Evolutionary conservation across 2,113 vertebrate species (phyloP), one percentile per base, ranked within the genome.

Genomic region (Dipodomys ordii): DNA sequence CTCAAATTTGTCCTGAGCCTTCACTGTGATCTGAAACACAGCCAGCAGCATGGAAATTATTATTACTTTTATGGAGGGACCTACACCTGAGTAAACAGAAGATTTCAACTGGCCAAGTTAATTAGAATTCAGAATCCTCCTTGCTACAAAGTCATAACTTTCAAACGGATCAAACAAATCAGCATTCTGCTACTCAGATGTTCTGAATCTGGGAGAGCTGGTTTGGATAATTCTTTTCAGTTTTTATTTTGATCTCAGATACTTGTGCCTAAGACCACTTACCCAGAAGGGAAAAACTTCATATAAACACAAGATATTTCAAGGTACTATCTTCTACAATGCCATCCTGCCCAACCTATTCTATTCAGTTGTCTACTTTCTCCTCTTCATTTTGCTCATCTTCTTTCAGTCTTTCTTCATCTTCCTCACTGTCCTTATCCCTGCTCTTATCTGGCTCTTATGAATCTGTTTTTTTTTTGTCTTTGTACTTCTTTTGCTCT

Each of bases 371-470:
- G 93, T 98, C 98, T 84, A 98, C 98, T 78, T 99, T 99, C 64
- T 99, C 99, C 53, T 99, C 99, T 2, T 99, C 99, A 1, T 99
- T 99, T 11, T 98, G 98, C 74, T 99, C 99, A 74, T 99, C 99
- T 71, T 99, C 99, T 95, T 99, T 99, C 87, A 98, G 98, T 88
- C 98, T 98, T 28, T 99, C 99, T 0, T 99, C 99, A 0, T 99
- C 99, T 0, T 99, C 99, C 1, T 99, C 98, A 0, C 98, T 98
- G 90, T 99, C 99, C 30, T 99, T 99, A 60, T 99, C 99, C 32
- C 98, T 97, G 97, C 97, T 99, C 97, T 99, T 99, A 53, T 99
- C 99, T 3, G 98, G 98, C 81, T 99, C 99, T 49, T 99, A 99
- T 0, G 98, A 98, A 89, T 99, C 99, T 1, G 90, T 76, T 84